Base-by-base conservation (phyloP, 2,113 vertebrate genomes). In the Campylorhamphus procurvoides region DNA sequence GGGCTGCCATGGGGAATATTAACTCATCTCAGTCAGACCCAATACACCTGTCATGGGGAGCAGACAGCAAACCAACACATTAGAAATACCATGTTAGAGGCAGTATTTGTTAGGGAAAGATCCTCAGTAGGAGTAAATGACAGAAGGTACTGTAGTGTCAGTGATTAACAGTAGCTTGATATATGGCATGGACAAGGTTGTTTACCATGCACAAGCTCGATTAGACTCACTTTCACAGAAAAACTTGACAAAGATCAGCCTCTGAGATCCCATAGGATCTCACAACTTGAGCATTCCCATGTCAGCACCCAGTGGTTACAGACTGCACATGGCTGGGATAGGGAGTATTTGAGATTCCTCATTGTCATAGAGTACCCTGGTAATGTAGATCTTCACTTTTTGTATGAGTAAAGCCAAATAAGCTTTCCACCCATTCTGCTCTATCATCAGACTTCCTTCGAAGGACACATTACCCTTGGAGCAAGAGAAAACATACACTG, bases 271-370 rank as follows among this genome's bases (percentile, higher is more conserved):
- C 12, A 18, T 16, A n/a, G 25, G 46, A 59, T 42, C 31, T 37
- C 44, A 14, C 5, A 19, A 24, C 29, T n/a, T 67, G 19, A 49
- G 23, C 3, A 12, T 27, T 14, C 10, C 25, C 1, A 0, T 53
- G 31, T 35, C 74, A 84, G 5, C 33, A 7, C 9, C 7, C 19
- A 47, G 22, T 40, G 47, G 12, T 11, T 40, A 9, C 33, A 59
- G 49, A 22, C 9, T 42, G 58, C 23, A 10, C 3, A 3, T 0
- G 4, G 9, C 0, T 85, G 47, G 15, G 8, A 4, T 11, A 10
- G 20, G 8, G 13, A 52, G 4, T 23, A 20, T 44, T 84, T 81
- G 23, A 40, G 9, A 5, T 50, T 76, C 20, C 15, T 40, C 6
- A 3, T 2, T 39, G 35, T 72, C 35, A 25, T n/a, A 52, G 49